Evolutionary conservation across 1,140 invertebrate genomes (phyloP), one percentile per base, ranked within the genome.

Genomic region (Epicauta chinensis): DNA sequence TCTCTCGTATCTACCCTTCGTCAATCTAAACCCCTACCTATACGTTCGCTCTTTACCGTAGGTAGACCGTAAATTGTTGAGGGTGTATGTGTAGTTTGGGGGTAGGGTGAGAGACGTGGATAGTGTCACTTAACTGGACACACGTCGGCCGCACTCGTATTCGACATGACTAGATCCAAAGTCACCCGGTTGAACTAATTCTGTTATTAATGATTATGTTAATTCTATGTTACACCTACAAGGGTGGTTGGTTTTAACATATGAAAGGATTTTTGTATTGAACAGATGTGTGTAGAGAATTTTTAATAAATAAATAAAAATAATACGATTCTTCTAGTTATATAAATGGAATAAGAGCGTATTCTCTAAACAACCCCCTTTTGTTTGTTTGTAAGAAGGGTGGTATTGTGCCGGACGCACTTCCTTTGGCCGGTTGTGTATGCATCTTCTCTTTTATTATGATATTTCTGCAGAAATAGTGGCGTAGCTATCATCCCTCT

Each of bases 121-220:
- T 51, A 45, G 42, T 50, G 55, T 56, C 58, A 62, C 54, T 56
- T 59, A 53, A 46, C 49, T 54, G 60, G 60, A 61, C 60, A 48
- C 42, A 58, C 53, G 60, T 59, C 60, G 47, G 29, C 51, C 47
- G 46, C 60, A 61, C 57, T 48, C 53, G 41, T 37, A 50, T 53
- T 53, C 50, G 50, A 56, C 53, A 43, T 50, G 46, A 36, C 16
- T 30, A 44, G 41, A 53, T 53, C 23, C 41, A 36, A 34, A 34
- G 14, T 36, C 51, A 41, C 23, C 35, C 32, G 30, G 13, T 48
- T 34, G 51, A 47, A 53, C 45, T 50, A 50, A 49, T 55, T 30
- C 41, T 30, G 29, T 45, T 42, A 51, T 50, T 51, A 55, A 46
- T 55, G 48, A 48, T 55, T 55, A 55, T 55, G 47, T 34, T 55